Base-by-base conservation (phyloP, 2,113 vertebrate species). In the Cettia cetti region DNA sequence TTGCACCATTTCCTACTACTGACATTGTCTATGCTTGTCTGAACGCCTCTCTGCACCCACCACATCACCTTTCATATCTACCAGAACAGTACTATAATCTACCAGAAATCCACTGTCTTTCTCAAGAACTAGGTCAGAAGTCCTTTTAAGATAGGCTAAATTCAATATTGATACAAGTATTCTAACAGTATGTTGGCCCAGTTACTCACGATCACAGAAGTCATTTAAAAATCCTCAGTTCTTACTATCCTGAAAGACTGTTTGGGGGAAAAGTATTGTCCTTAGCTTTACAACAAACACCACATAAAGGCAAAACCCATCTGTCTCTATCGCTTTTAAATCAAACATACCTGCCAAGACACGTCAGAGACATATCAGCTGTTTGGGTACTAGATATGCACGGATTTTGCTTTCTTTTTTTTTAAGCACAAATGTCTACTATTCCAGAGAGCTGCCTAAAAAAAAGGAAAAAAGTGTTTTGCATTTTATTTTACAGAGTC, bases 401-500 rank as follows among this genome's bases (percentile, higher is more conserved):
- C 16, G 71, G 83, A 94, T 76, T 94, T 86, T 86, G n/a, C 81
- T 56, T 64, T 30, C 20, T 24, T 60, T 86, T 96, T 86, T 94
- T 82, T 76, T 13, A 78, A 86, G 77, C 69, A 95, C 44, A 92
- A 96, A 95, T 49, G 86, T 71, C 77, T 86, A 94, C 86, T 91
- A 79, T 95, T 96, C 96, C 70, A 97, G 95, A 95, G 72, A 91
- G 18, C 76, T 84, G 64, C 17, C 60, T 42, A 19, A 68, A 44
- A 77, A 52, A 50, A 17, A 22, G 3, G 23, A 5, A n/a, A 49
- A 45, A 86, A 88, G 68, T 2, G 16, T 72, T 94, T 37, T 89
- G 77, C 65, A 71, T 94, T 96, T 92, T 71, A 84, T 95, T 96
- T 61, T 89, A 94, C 30, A 80, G 31, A 95, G 93, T 95, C 94